Conservation (phyloP, 2,888 invertebrate species). For the Patella pellucida region DNA sequence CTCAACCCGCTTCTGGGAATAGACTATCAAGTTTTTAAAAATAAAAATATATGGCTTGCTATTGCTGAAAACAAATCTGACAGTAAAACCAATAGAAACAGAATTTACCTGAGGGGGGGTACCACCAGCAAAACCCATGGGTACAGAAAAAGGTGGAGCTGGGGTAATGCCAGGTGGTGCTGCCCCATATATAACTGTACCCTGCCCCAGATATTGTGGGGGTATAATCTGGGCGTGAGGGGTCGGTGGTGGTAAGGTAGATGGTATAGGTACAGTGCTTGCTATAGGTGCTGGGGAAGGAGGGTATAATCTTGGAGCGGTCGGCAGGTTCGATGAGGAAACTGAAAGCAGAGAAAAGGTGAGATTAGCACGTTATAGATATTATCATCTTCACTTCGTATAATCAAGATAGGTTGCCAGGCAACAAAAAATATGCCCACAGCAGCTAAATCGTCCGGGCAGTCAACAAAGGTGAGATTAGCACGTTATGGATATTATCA, state of each 20-base stretch:
- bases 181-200: constrained; percentile 7
- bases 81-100: not conserved
- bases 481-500: too few species aligned
- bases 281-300: constrained; percentile 29
- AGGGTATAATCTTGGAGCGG: constrained; percentile 34
- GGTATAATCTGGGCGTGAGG: constrained; percentile 25
- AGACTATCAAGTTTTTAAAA: too few species aligned
- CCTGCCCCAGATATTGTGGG: not conserved
- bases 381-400: too few species aligned
- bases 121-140: constrained; percentile 32
- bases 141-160: constrained; percentile 23
- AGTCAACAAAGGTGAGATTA: too few species aligned
- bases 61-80: too few species aligned
- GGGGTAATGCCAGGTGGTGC: constrained; percentile 30
- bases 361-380: too few species aligned
- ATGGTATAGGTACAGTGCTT: constrained; percentile 28
- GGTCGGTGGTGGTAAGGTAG: constrained; percentile 30
- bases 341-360: constrained; percentile 23
- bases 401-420: too few species aligned
- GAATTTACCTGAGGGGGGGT: constrained; percentile 34
- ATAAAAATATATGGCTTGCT: too few species aligned
- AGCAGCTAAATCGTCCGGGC: too few species aligned
- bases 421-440: too few species aligned
- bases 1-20: too few species aligned
- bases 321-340: constrained; percentile 35